Evolutionary conservation across 2,113 vertebrate species (phyloP), one percentile per base, ranked within the genome.

Genomic region (Corapipo altera): DNA sequence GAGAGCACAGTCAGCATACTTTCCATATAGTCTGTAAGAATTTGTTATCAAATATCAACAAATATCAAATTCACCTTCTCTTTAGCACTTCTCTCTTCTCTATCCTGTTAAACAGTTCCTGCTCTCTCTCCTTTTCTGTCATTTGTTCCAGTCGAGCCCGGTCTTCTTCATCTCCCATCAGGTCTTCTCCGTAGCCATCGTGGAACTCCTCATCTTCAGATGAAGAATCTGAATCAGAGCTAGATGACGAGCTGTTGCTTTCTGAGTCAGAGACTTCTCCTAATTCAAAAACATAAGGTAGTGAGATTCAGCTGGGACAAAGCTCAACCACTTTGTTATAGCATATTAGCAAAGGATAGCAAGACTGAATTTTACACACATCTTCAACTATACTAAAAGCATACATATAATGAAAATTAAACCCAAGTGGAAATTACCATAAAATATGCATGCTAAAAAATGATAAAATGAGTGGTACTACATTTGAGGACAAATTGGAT

Each of bases 121-220:
- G 99, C 43, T 99, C 99, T 44, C 99, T 97, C 95, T 99, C 99
- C 89, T 99, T 99, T 96, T 99, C 99, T 0, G 99, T 99, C 99
- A 99, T 99, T 98, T 99, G 99, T 84, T 99, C 99, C 94, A 99
- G 98, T 8, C 99, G 98, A 72, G 99, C 99, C 87, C 99, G 83
- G 93, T 99, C 99, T 95, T 99, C 99, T 32, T 99, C 99, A 85
- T 99, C 99, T 49, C 99, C 99, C 99, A 99, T 99, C 84, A 99
- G 95, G 89, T 99, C 99, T 54, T 99, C 99, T 59, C 99, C 99
- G 35, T 99, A 99, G 28, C 99, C 99, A 88, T 99, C 99, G 49
- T 98, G 98, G 95, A 99, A 99, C 79, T 99, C 99, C 33, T 99
- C 99, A 73, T 99, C 99, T 97, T 99, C 99, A 2, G 99, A 99